These are phyloP conservation scores for Dendrocopos noguchii DNA, from an alignment of 2,113 vertebrate genomes.

Conservation along the genomic window DNA sequence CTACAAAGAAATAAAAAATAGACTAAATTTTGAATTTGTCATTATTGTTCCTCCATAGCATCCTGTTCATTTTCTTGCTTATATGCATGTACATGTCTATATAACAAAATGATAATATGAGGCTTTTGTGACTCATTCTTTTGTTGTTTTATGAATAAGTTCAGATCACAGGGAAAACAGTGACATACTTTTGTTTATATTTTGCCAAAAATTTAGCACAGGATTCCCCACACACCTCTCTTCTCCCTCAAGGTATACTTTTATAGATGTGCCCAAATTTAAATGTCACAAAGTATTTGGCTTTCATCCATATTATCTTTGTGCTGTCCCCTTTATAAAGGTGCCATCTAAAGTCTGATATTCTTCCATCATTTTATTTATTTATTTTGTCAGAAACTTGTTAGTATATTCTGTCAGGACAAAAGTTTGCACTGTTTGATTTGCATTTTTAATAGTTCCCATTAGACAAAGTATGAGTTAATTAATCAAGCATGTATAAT, in stretches of 20 bases:
- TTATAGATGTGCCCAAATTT: not conserved
- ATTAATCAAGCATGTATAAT: conserved; percentile 81
- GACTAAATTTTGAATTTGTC: not conserved
- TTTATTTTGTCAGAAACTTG: conserved; percentile 47
- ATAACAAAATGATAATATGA: not conserved
- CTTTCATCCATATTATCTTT: not conserved
- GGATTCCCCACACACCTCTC: not conserved
- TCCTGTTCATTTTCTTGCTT: not conserved
- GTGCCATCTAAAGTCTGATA: conserved; percentile 15
- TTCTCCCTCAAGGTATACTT: not conserved
- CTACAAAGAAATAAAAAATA: not conserved
- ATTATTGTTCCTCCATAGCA: not conserved
- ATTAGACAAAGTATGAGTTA: conserved; percentile 81
- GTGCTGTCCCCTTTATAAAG: not conserved
- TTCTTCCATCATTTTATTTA: not conserved
- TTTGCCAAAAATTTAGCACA: not conserved
- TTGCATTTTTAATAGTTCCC: conserved; percentile 82
- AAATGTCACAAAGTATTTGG: not conserved
- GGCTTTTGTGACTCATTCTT: not conserved
- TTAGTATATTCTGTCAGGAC: conserved; percentile 76
- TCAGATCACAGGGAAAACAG: not conserved
- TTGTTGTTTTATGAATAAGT: not conserved
- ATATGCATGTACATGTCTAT: not conserved
- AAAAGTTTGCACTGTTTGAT: conserved; percentile 80
- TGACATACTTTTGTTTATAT: not conserved